These are phyloP conservation scores for Dolichotis patagonum DNA, from an alignment of 2,113 vertebrate genomes.

Conservation along the genomic window DNA sequence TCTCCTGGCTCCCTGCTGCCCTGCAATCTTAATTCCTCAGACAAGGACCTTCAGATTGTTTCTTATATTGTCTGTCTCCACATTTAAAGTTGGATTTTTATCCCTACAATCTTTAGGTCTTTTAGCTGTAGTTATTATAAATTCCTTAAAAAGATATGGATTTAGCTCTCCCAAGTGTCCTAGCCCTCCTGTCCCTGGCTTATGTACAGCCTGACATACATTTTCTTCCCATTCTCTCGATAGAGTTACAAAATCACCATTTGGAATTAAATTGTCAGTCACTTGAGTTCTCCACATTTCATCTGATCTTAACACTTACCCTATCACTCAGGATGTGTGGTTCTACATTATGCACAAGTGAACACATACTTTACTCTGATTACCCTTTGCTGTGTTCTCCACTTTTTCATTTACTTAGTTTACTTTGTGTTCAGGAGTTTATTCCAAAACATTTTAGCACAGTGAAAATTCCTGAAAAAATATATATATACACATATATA, in stretches of 20 bases:
- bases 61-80: background rate
- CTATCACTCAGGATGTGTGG: background rate
- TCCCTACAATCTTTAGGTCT: background rate
- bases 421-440: slow-evolving; percentile 16
- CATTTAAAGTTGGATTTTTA: background rate
- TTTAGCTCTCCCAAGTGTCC: background rate
- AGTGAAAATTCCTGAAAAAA: background rate
- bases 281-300: background rate
- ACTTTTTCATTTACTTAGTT: background rate
- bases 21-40: background rate
- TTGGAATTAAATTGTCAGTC: background rate
- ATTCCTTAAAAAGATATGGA: background rate
- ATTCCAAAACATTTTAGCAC: background rate
- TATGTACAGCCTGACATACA: background rate
- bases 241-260: background rate
- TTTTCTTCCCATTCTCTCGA: slow-evolving; percentile 1
- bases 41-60: background rate
- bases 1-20: background rate
- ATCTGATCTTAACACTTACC: background rate
- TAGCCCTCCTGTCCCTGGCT: accelerated
- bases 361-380: background rate
- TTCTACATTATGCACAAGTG: background rate
- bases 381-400: background rate
- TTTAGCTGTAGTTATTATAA: background rate
- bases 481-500: no score